Conservation (phyloP, 2,113 vertebrate species). For the Notarius lentiginosus region DNA sequence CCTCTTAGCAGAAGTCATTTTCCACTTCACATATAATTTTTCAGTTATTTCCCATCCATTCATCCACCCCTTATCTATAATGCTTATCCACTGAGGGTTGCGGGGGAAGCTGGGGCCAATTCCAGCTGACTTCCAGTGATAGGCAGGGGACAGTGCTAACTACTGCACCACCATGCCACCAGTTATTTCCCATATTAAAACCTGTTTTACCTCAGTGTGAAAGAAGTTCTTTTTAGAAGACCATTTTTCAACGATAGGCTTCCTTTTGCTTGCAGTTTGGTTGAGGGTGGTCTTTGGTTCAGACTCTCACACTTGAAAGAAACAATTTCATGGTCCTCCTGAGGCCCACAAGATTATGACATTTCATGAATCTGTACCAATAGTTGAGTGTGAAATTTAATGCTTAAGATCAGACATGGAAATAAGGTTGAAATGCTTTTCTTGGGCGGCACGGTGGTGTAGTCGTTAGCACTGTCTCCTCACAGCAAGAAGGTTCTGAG, state of each 20-base stretch:
- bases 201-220: not conserved
- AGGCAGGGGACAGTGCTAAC: too few species aligned
- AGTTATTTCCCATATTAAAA: not conserved
- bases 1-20: not conserved
- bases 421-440: not conserved
- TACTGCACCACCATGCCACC: too few species aligned
- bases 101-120: too few species aligned
- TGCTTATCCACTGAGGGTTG: too few species aligned
- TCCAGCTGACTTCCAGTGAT: too few species aligned
- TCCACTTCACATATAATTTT: not conserved
- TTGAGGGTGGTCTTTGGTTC: not conserved
- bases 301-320: not conserved
- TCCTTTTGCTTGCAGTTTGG: not conserved
- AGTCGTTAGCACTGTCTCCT: too few species aligned
- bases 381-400: not conserved
- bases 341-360: not conserved
- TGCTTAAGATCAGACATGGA: not conserved
- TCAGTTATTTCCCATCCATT: too few species aligned
- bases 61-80: too few species aligned
- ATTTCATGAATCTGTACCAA: not conserved
- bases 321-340: not conserved
- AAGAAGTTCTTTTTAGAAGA: not conserved
- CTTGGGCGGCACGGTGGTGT: too few species aligned
- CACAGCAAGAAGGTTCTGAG: too few species aligned
- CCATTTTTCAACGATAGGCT: not conserved